Evolutionary conservation across 1,140 invertebrate genomes (phyloP).

Genomic region (Camponotus vicinus): DNA sequence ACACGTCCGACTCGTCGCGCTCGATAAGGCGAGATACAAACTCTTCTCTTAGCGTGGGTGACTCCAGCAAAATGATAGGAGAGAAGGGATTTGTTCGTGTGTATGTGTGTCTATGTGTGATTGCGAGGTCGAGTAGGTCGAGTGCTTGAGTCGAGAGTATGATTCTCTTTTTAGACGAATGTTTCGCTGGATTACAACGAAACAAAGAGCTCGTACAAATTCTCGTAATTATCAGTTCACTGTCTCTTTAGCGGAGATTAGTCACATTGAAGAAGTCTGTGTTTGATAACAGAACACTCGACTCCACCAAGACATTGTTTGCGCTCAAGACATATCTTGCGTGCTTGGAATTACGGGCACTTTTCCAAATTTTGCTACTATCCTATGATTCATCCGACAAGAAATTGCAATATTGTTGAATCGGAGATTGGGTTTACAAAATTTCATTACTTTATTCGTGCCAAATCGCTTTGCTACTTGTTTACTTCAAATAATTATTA

Average conservation of each 20-base stretch:
- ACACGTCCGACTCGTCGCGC: background rate
- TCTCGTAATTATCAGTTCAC: background rate
- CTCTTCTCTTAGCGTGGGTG: slow-evolving; percentile 17
- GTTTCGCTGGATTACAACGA: background rate
- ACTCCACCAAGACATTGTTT: background rate
- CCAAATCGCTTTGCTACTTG: background rate
- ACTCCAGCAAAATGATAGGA: slow-evolving; percentile 9
- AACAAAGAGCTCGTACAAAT: background rate
- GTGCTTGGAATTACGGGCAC: background rate
- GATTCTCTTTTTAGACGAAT: background rate
- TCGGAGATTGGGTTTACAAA: background rate
- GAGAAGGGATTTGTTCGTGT: background rate
- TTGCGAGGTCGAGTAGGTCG: background rate
- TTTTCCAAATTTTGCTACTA: background rate
- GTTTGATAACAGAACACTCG: background rate
- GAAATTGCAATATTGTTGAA: background rate
- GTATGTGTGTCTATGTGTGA: background rate
- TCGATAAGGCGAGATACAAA: slow-evolving; percentile 32
- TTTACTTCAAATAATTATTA: background rate
- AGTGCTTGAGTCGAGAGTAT: background rate
- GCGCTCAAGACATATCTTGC: background rate
- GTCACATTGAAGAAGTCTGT: background rate
- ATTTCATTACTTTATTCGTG: background rate
- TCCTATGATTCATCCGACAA: background rate
- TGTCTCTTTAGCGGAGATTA: background rate